Evolutionary conservation across 2,888 invertebrate species (phyloP), one percentile per base, ranked within the genome.

Genomic region (Xylocampa areola): DNA sequence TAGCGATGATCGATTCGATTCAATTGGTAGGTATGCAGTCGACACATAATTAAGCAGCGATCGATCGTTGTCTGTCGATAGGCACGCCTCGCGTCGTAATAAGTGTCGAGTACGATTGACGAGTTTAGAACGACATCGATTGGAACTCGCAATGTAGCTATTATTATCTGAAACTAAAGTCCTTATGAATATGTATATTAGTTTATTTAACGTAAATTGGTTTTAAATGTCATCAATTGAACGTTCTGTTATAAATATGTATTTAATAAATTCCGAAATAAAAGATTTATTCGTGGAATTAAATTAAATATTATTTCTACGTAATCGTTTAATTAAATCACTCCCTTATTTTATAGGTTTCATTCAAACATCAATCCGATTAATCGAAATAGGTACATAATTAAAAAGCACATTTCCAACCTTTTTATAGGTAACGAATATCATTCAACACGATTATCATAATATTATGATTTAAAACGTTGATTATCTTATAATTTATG

Each of bases 101-200:
- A 72, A 57, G 62, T 63, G 60, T 73, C 73, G 40, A 59, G 23
- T 53, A 48, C 68, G 55, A 76, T 73, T 66, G 73, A 76, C 60
- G 64, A 73, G 62, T 66, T 63, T 40, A 49, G 57, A 63, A 58
- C 41, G 51, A 55, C 43, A 61, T 55, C 51, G 49, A 55, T 72
- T 62, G 58, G 13, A 35, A 41, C 25, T 58, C 39, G 33, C 21
- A 48, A 63, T 36, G 23, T 44, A n/a, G n/a, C n/a, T n/a, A 30
- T 48, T 40, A 43, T 49, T 30, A 30, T 55, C 43, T 33, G 21
- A 48, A 57, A 59, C 41, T 44, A 13, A 19, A 27, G 7, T 29
- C 21, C 29, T 23, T 36, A 17, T 29, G 36, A 45, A 58, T 37
- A 43, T 6, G 17, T 48, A 29, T 16, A 13, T 6, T 5, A 25